Percentiles rank a stretch among this genome's conserved stretches.
phyloP scores from a whole-genome alignment of 2,888 invertebrate genomes.

The Cheilosia scutellata region DNA sequence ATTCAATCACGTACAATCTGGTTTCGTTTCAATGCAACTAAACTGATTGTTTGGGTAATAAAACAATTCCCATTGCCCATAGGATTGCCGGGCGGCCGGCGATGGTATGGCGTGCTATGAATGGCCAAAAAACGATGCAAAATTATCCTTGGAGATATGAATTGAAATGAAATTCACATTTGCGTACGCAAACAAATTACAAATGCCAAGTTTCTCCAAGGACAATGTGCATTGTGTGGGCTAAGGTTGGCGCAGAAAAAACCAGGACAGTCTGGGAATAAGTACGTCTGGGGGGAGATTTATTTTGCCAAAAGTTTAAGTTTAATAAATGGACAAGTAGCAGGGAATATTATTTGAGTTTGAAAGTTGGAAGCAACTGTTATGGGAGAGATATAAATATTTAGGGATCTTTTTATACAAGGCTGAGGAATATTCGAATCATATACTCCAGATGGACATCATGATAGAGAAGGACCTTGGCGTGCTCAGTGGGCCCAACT shows the following conservation, averaged over 20 bases:
- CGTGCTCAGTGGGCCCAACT: too few relatives aligned
- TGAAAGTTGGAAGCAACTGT: too few relatives aligned
- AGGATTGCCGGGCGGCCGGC: conserved; percentile 3
- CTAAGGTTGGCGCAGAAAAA: neutral
- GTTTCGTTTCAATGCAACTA: conserved; percentile 57
- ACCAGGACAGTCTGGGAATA: conserved; percentile 2
- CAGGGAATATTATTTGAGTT: neutral
- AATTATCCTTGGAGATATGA: conserved; percentile 53
- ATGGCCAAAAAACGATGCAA: conserved; percentile 47
- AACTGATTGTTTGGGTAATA: conserved; percentile 70
- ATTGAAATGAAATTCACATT: conserved; percentile 50
- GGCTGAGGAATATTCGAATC: too few relatives aligned
- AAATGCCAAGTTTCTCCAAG: conserved; percentile 23
- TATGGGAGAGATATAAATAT: too few relatives aligned
- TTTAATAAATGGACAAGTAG: neutral
- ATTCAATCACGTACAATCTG: conserved; percentile 71
- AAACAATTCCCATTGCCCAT: conserved; percentile 59
- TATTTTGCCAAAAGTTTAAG: conserved; percentile 3
- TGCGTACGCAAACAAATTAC: conserved; percentile 34
- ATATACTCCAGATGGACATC: too few relatives aligned
- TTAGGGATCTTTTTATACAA: too few relatives aligned
- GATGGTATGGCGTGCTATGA: neutral
- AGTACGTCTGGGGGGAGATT: neutral
- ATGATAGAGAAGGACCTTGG: too few relatives aligned
- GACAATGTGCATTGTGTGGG: neutral